phyloP scores from a whole-genome alignment of 1,140 invertebrate species.

The Asbolus verrucosus region DNA sequence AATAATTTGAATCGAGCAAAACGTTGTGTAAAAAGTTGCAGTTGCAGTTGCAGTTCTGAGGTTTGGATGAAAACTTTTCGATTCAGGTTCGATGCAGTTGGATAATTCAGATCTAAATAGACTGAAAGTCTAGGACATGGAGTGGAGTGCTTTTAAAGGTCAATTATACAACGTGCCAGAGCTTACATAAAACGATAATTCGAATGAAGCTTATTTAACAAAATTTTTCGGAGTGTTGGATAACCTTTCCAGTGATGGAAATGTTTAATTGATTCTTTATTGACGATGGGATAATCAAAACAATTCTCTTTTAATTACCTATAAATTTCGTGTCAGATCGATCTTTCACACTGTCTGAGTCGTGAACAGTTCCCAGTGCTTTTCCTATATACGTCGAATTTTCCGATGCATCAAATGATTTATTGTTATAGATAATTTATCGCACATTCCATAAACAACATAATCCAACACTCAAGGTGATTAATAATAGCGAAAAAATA shows the following conservation, averaged over 20 bases:
- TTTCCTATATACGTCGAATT: background rate
- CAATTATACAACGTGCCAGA: too few relatives aligned
- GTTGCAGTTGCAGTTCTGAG: too few relatives aligned
- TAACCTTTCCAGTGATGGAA: conserved; percentile 5
- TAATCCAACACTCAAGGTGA: background rate
- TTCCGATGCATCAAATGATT: conserved; percentile 9
- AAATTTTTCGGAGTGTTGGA: background rate
- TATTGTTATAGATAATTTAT: conserved; percentile 26
- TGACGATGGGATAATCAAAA: background rate
- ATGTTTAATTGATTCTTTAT: background rate
- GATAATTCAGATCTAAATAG: too few relatives aligned
- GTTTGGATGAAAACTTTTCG: conserved; percentile 5
- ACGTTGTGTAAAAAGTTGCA: conserved; percentile 8
- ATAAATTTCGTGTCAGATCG: conserved; percentile 4
- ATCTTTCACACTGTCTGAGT: background rate
- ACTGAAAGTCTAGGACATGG: too few relatives aligned
- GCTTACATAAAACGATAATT: too few relatives aligned
- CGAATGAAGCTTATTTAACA: too few relatives aligned
- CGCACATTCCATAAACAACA: background rate
- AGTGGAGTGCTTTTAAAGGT: too few relatives aligned
- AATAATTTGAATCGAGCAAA: background rate
- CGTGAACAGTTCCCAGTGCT: background rate
- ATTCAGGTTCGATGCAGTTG: background rate
- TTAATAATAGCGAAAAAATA: conserved; percentile 18
- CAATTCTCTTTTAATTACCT: conserved; percentile 18